Conservation (phyloP, 1,140 invertebrate species). For the Drosophila eugracilis region DNA sequence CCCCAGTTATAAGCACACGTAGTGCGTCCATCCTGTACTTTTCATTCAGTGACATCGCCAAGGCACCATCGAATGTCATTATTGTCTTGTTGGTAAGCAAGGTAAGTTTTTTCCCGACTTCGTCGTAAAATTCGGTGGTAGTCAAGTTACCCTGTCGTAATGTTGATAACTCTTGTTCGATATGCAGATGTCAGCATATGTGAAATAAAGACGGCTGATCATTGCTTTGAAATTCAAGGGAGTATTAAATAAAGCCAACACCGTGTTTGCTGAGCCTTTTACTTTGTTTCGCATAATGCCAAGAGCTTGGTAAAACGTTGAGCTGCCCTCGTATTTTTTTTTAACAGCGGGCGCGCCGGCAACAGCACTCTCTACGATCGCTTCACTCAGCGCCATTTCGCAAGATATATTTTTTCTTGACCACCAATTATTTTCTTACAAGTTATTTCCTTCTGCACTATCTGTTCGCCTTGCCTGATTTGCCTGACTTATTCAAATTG, state of each 20-base stretch:
- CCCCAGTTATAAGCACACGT: constrained; percentile 5
- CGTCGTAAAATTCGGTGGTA: constrained; percentile 35
- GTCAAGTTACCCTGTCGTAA: no score
- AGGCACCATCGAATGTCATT: constrained; percentile 4
- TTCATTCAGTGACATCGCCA: constrained; percentile 26
- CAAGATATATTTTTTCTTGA: constrained; percentile 1
- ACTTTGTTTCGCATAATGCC: no score
- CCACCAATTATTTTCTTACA: constrained; percentile 6
- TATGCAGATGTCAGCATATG: no score
- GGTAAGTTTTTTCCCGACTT: constrained; percentile 46
- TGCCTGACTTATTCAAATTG: constrained; percentile 8
- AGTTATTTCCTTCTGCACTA: constrained; percentile 3
- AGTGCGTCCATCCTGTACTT: constrained; percentile 15
- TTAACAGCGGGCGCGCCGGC: constrained; percentile 1
- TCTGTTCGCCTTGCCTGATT: background rate
- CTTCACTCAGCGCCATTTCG: constrained; percentile 1
- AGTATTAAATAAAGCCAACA: no score
- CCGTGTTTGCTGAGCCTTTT: no score
- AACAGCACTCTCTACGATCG: constrained; percentile 8
- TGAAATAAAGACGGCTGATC: no score
- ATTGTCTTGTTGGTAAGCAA: constrained; percentile 50
- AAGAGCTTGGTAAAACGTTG: no score
- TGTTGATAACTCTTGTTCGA: no score
- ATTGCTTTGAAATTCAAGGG: no score
- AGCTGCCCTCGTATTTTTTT: background rate